Evolutionary conservation across 2,113 vertebrate species (phyloP).

Genomic region (Copsychus sechellarum): DNA sequence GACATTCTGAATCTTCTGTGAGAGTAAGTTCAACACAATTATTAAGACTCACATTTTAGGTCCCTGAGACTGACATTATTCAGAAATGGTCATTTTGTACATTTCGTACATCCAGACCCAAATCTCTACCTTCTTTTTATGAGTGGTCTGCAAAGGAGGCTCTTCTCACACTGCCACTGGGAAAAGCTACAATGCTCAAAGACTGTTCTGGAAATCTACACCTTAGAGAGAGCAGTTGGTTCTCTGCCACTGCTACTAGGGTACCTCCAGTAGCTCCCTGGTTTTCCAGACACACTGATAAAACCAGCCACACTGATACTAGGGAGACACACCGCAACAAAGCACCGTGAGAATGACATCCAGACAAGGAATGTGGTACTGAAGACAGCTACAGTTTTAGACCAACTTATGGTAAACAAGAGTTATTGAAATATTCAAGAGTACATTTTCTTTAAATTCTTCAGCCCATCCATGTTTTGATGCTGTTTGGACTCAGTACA

Average conservation of each 20-base stretch:
- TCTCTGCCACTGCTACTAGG: not conserved
- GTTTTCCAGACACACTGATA: not conserved
- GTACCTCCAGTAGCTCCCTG: not conserved
- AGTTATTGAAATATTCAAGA: not conserved
- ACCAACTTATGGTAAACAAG: not conserved
- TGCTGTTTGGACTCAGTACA: not conserved
- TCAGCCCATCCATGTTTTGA: not conserved
- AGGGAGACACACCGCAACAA: not conserved
- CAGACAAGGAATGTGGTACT: not conserved
- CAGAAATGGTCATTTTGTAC: not conserved
- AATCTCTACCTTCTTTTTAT: not conserved
- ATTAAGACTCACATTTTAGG: not conserved
- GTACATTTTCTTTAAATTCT: not conserved
- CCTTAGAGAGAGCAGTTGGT: not conserved
- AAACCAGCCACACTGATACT: not conserved
- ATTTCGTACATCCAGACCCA: not conserved
- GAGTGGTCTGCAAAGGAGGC: accelerated
- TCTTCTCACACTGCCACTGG: not conserved
- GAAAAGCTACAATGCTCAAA: not conserved
- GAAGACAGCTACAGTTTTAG: not conserved
- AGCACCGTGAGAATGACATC: not conserved
- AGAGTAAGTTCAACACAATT: not conserved
- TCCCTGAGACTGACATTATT: not conserved
- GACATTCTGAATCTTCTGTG: not conserved
- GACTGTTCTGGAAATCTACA: accelerated